Base-by-base conservation (phyloP, 2,888 invertebrate genomes). In the Leptopilina syphax region DNA sequence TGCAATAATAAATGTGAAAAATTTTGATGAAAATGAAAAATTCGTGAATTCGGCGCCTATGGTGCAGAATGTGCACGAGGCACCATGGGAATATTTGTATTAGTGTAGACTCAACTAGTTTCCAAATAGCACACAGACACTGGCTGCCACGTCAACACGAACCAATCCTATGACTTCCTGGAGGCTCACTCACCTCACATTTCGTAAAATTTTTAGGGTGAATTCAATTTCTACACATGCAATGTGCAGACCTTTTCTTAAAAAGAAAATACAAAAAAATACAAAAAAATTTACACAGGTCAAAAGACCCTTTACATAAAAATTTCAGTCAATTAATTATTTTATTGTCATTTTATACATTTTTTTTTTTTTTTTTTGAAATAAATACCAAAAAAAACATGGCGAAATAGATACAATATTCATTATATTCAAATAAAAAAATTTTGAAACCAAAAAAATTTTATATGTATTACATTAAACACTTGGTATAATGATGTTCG, bases 91-190 rank as follows among this genome's bases (percentile, higher is more conserved):
- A 50, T 68, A 18, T 47, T 68, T 68, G 68, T 50, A 7, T 65
- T 65, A 12, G 54, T 12, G 47, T 70, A 54, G 50, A 70, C 24
- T 54, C 50, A 24, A 70, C 70, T 70, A 70, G 70, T 70, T 50
- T 27, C 13, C 34, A 54, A 27, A 70, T 50, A 27, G 63, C 50
- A 70, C 50, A 50, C 50, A 54, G 27, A 6, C 54, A 70, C n/a
- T 63, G 24, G 24, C 18, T 70, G 70, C 54, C 70, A 70, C 70
- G 50, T 70, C 70, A 70, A 24, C 50, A 50, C 70, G 70, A 50
- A 70, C 70, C 70, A 70, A 70, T 70, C 70, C 50, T 50, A 8
- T 70, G 50, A 70, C 70, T 70, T 70, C 54, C 54, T 70, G 70
- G 24, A 70, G 70, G 27, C 54, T 27, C 54, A 12, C 12, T 70